These are phyloP conservation scores for Pelobates fuscus DNA, from an alignment of 2,113 vertebrate genomes.

Conservation along the genomic window DNA sequence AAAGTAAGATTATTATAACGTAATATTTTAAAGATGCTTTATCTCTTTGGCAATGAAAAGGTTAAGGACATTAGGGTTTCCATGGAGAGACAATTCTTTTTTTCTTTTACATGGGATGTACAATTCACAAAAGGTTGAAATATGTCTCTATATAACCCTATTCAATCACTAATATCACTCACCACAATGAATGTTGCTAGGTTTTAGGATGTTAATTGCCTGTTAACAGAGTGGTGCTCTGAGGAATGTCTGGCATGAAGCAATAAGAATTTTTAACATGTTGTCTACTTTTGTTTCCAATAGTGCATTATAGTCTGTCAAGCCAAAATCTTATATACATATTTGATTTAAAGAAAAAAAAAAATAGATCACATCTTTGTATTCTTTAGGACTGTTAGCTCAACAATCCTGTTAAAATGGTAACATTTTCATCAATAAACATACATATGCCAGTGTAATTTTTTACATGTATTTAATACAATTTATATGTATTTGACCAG, in stretches of 20 bases:
- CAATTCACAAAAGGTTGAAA: slow-evolving; percentile 7
- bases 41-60: background rate
- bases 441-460: slow-evolving; percentile 8
- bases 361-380: slow-evolving; percentile 38
- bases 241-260: slow-evolving; percentile 13
- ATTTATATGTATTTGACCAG: slow-evolving; percentile 20
- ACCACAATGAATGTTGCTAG: background rate
- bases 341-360: slow-evolving; percentile 22
- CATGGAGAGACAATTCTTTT: background rate
- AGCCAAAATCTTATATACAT: slow-evolving; percentile 32
- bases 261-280: slow-evolving; percentile 13
- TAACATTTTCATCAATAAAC: slow-evolving; percentile 25
- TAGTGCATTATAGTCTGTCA: slow-evolving; percentile 35
- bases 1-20: too few relatives aligned
- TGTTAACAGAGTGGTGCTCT: slow-evolving; percentile 21
- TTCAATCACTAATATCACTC: background rate
- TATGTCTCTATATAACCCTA: background rate
- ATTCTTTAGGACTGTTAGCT: slow-evolving; percentile 26
- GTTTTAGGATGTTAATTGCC: background rate
- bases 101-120: background rate
- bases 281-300: slow-evolving; percentile 20
- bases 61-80: background rate
- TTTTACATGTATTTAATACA: too few relatives aligned
- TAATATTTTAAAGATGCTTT: too few relatives aligned
- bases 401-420: slow-evolving; percentile 6